Conservation (phyloP, 2,113 vertebrate genomes). For the Brachirus orientalis region DNA sequence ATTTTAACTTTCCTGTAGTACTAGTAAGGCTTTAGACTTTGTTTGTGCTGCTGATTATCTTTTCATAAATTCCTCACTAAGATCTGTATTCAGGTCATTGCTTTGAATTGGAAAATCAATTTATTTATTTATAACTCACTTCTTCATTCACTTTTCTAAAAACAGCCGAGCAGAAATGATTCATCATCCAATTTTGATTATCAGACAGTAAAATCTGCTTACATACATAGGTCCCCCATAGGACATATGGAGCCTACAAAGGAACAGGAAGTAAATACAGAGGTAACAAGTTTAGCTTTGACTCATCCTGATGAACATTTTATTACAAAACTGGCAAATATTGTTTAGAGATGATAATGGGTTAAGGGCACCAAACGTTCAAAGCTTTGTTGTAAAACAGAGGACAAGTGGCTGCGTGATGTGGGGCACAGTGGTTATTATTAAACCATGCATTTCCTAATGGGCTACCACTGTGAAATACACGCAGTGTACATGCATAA, state of each 20-base stretch:
- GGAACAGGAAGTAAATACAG: too few species aligned
- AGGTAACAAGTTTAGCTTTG: too few species aligned
- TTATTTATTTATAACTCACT: constrained; percentile 9
- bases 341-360: too few species aligned
- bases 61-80: constrained; percentile 32
- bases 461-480: constrained; percentile 32
- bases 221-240: too few species aligned
- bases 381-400: constrained; percentile 28
- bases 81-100: constrained; percentile 23
- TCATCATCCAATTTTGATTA: background rate
- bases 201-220: background rate
- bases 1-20: constrained; percentile 35
- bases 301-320: too few species aligned
- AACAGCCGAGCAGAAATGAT: background rate
- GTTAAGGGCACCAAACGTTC: constrained; percentile 28
- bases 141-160: background rate
- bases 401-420: constrained; percentile 35
- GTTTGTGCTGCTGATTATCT: constrained; percentile 34
- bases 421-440: constrained; percentile 23
- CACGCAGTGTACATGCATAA: constrained; percentile 12
- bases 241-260: too few species aligned
- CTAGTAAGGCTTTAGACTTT: constrained; percentile 16
- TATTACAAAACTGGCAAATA: too few species aligned
- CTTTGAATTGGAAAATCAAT: constrained; percentile 22
- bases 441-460: constrained; percentile 38